Percentiles rank a stretch among this genome's conserved stretches.
Conservation (phyloP, 2,888 invertebrate species). For the Megaustenia siamemsis region DNA sequence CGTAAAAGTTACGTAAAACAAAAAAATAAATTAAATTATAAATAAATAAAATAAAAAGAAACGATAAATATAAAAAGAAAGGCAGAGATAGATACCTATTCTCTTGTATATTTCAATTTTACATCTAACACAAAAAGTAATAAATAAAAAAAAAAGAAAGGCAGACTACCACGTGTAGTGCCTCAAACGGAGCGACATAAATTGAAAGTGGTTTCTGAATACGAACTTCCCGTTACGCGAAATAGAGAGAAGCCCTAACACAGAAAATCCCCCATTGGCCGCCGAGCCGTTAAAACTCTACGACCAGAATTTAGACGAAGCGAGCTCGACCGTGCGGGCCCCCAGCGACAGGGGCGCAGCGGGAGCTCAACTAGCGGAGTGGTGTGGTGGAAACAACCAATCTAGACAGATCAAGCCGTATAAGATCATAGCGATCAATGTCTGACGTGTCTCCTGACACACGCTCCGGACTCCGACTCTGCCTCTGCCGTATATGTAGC, state of each 20-base stretch:
- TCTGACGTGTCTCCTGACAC: conserved; percentile 55
- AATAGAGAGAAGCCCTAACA: conserved; percentile 53
- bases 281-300: conserved; percentile 53
- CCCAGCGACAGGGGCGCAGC: conserved; percentile 39
- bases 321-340: conserved; percentile 52
- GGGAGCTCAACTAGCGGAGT: conserved; percentile 49
- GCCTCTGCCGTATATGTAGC: no score
- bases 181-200: conserved; percentile 52
- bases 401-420: conserved; percentile 56
- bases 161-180: conserved; percentile 54
- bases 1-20: no score
- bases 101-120: no score
- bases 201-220: conserved; percentile 47
- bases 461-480: no score
- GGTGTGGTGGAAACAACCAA: conserved; percentile 54
- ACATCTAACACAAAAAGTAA: neutral
- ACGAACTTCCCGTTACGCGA: conserved; percentile 52
- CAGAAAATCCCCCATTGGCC: conserved; percentile 44
- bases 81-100: no score
- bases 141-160: conserved; percentile 37
- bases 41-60: no score
- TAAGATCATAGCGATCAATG: conserved; percentile 56
- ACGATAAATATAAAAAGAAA: no score
- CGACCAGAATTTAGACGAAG: conserved; percentile 36
- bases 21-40: no score